A percentile compares a stretch with the other conserved stretches of the same genome.
Conservation (phyloP, 2,888 invertebrate species). For the Saturnia pavonia region DNA sequence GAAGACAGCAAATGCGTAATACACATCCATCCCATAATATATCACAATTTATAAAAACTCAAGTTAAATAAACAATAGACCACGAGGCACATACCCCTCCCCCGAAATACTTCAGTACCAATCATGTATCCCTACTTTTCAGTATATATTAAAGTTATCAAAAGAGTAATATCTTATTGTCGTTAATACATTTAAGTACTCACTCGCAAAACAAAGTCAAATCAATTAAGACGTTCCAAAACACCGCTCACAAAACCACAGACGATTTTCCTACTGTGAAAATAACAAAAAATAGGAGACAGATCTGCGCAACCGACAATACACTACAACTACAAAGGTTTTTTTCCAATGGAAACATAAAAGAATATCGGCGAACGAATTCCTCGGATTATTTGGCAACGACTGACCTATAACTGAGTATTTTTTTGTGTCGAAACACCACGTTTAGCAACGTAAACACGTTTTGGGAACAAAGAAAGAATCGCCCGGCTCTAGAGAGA, state of each 20-base stretch:
- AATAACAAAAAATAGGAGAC: conserved; percentile 41
- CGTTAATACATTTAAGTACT: background rate
- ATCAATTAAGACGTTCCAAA: conserved; percentile 28
- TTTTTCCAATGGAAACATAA: conserved; percentile 52
- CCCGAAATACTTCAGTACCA: too few species aligned
- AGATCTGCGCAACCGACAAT: conserved; percentile 54
- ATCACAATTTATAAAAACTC: background rate
- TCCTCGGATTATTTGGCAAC: conserved; percentile 48
- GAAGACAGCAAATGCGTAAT: background rate
- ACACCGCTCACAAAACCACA: conserved; percentile 26
- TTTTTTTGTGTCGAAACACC: conserved; percentile 29
- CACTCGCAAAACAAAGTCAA: conserved; percentile 2
- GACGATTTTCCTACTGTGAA: conserved; percentile 33
- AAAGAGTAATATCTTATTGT: background rate
- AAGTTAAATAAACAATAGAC: too few species aligned
- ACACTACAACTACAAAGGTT: conserved; percentile 46
- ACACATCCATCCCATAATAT: background rate
- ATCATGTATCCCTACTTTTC: too few species aligned
- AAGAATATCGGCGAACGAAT: conserved; percentile 49
- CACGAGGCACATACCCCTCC: too few species aligned
- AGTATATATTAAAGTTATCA: too few species aligned
- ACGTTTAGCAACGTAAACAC: conserved; percentile 24
- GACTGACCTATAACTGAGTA: conserved; percentile 39
- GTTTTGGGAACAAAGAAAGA: conserved; percentile 20
- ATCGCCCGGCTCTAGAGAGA: conserved; percentile 20